Conservation (phyloP, 2,797 vertebrate species). For the Lepus townsendii region DNA sequence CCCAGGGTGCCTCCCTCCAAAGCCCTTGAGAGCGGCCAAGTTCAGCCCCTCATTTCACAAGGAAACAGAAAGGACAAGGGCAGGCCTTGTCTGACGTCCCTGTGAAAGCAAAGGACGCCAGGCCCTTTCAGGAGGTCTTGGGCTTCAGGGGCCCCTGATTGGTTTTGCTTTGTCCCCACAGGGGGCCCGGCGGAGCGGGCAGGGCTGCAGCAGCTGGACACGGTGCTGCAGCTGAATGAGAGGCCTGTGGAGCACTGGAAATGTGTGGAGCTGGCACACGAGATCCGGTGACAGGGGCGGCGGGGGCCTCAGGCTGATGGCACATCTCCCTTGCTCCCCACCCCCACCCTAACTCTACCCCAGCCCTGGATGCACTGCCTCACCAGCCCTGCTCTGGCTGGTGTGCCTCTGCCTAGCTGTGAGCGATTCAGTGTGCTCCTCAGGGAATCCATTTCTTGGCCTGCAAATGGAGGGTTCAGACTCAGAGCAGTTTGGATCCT, state of each 20-base stretch:
- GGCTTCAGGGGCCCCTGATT: not conserved
- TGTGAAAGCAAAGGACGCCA: not conserved
- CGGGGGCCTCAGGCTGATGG: not conserved
- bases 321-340: not conserved
- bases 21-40: not conserved
- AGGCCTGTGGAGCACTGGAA: slow-evolving; percentile 97
- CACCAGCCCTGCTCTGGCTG: not conserved
- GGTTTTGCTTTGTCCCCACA: slow-evolving; percentile 77
- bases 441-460: slow-evolving; percentile 47
- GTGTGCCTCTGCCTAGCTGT: not conserved
- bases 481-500: slow-evolving; percentile 42
- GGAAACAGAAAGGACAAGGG: not conserved
- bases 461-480: slow-evolving; percentile 63
- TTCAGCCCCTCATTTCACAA: not conserved
- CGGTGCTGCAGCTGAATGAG: slow-evolving; percentile 95
- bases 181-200: slow-evolving; percentile 96
- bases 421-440: slow-evolving; percentile 56
- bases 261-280: slow-evolving; percentile 96
- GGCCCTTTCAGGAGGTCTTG: not conserved
- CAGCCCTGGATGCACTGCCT: not conserved
- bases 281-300: slow-evolving; percentile 92
- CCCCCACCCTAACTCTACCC: no score
- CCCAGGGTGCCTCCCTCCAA: not conserved
- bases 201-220: slow-evolving; percentile 95
- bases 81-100: not conserved